Base-by-base conservation (phyloP, 2,113 vertebrate species). In the Pungitius pungitius region DNA sequence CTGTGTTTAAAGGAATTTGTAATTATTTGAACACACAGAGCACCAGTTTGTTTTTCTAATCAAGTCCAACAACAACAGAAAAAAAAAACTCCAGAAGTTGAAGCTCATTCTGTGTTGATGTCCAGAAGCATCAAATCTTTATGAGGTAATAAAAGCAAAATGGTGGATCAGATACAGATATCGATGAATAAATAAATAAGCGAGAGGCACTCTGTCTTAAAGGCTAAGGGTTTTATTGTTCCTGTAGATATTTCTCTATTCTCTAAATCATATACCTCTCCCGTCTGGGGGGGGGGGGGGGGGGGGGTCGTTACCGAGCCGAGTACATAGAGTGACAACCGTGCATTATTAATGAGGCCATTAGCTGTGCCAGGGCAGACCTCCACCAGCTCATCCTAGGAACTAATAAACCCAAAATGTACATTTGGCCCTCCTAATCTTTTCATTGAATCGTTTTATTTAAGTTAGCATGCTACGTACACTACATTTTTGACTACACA, bases 261-360 rank as follows among this genome's bases (percentile, higher is more conserved):
- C 40, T 78, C 30, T 49, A 37, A 15, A 47, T 65, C 9, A 10
- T n/a, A 20, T 30, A 66, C 57, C 69, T 82, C 40, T 86, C 73
- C 47, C 26, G 57, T 77, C 62, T 49, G 51, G 66, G 81, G 66
- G 70, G 73, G 62, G 75, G 49, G 51, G 66, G 81, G 66, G 73
- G 72, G 37, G 42, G 73, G 61, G 76, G 69, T 79, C 75, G 64
- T n/a, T n/a, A 64, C 59, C 37, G 56, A 49, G 60, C 63, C 56
- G 22, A 52, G 58, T 20, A 68, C 54, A 69, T 72, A 35, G 68
- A 82, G 74, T 69, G 74, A 78, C 77, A 65, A 49, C 39, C 43
- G 33, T 80, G 59, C 79, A 86, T 80, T 82, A 80, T 80, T 86
- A 63, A 86, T 78, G 73, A 77, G n/a, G 54, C 81, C 78, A 86